These are phyloP conservation scores for Pseudorasbora parva DNA, from an alignment of 2,113 vertebrate species.

Conservation along the genomic window DNA sequence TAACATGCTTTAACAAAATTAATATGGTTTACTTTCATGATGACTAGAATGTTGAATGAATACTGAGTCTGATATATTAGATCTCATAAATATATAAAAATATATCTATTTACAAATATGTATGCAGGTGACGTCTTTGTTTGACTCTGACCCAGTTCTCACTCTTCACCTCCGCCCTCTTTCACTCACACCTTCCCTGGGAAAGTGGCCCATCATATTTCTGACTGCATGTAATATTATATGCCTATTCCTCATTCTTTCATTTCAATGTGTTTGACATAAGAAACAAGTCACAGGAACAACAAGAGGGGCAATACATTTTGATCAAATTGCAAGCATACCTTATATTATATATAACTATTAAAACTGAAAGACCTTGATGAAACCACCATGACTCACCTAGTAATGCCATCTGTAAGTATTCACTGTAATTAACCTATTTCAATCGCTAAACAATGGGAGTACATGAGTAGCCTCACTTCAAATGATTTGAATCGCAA, in stretches of 20 bases:
- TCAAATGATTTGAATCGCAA: background rate
- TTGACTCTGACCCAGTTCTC: background rate
- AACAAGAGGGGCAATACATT: background rate
- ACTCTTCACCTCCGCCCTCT: conserved; percentile 2
- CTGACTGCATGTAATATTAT: background rate
- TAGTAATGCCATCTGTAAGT: background rate
- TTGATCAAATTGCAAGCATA: background rate
- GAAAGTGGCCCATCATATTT: background rate
- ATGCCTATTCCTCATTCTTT: background rate
- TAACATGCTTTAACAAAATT: background rate
- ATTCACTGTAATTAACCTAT: conserved; percentile 6
- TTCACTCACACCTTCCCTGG: background rate
- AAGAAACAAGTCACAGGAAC: background rate
- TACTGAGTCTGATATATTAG: background rate
- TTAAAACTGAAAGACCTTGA: background rate
- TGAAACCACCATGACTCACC: background rate
- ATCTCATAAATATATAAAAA: background rate
- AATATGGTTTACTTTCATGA: too few relatives aligned
- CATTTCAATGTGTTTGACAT: background rate
- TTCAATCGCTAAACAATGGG: background rate
- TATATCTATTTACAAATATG: background rate
- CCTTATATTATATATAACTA: background rate
- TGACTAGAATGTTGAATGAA: too few relatives aligned
- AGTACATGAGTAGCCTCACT: background rate
- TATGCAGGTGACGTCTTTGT: background rate